phyloP scores from a whole-genome alignment of 2,113 vertebrate genomes.

The Acinonyx jubatus region DNA sequence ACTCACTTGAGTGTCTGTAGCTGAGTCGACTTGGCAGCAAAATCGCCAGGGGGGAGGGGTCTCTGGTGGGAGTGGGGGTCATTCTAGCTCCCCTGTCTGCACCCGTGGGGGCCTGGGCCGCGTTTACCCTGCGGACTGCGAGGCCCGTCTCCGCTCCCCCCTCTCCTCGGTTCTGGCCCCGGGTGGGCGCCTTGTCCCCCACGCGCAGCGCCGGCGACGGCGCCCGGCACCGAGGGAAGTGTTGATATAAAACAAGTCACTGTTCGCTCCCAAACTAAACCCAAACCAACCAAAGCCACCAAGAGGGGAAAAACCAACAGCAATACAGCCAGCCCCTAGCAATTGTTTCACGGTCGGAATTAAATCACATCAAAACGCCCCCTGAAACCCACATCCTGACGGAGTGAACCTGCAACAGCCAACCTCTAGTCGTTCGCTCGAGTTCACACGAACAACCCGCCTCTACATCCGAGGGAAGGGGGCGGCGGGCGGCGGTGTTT shows the following conservation, averaged over 20 bases:
- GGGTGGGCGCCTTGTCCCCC: background rate
- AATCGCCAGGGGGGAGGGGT: background rate
- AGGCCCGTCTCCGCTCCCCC: background rate
- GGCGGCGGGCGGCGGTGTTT: background rate
- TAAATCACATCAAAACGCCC: slow-evolving; percentile 78
- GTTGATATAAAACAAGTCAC: slow-evolving; percentile 64
- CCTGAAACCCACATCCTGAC: slow-evolving; percentile 80
- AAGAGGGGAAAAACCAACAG: slow-evolving; percentile 61
- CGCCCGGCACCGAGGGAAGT: background rate
- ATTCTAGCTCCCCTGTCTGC: background rate
- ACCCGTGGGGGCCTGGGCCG: background rate
- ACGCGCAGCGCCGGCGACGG: background rate
- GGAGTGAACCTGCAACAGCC: slow-evolving; percentile 66
- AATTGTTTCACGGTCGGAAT: slow-evolving; percentile 76
- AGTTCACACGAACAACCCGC: slow-evolving; percentile 58
- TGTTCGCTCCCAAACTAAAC: slow-evolving; percentile 55
- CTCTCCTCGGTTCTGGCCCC: background rate
- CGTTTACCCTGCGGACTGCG: background rate
- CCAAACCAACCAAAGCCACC: slow-evolving; percentile 64
- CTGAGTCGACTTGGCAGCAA: slow-evolving; percentile 17
- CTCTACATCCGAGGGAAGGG: slow-evolving; percentile 22
- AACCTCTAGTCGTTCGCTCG: slow-evolving; percentile 5
- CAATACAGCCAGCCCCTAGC: slow-evolving; percentile 65
- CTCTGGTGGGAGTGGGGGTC: background rate
- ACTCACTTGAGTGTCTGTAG: slow-evolving; percentile 20